phyloP scores from a whole-genome alignment of 1,140 invertebrate species.

The Panulirus ornatus region DNA sequence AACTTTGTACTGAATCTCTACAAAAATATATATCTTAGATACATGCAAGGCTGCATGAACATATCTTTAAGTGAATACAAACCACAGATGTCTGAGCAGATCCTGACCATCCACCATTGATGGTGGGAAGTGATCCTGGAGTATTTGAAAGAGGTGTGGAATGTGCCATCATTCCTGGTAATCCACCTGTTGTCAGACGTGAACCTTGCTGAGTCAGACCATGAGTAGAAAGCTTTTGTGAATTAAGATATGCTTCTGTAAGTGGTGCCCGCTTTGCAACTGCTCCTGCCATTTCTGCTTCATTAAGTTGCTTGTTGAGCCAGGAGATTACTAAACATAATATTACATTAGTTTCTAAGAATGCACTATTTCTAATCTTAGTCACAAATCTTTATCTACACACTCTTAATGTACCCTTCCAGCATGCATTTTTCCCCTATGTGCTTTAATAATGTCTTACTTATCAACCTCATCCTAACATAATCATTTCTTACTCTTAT shows the following conservation, averaged over 20 bases:
- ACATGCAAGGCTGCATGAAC: neutral
- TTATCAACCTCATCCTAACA: too few relatives aligned
- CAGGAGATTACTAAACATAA: slow-evolving; percentile 43
- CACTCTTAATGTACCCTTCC: too few relatives aligned
- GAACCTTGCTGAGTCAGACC: neutral
- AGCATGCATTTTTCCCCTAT: too few relatives aligned
- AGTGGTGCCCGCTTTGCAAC: slow-evolving; percentile 44
- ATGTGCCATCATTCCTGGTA: slow-evolving; percentile 20
- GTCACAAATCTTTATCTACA: too few relatives aligned
- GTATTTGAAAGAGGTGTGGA: slow-evolving; percentile 38
- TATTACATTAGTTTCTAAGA: too few relatives aligned
- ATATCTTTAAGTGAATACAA: neutral
- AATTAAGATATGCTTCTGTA: slow-evolving; percentile 39
- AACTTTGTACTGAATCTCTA: neutral
- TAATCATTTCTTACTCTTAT: too few relatives aligned
- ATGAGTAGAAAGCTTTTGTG: neutral
- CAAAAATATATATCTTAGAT: too few relatives aligned
- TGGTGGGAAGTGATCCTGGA: neutral
- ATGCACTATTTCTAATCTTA: too few relatives aligned
- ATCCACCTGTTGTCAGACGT: neutral
- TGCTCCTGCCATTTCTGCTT: slow-evolving; percentile 33
- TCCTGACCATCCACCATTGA: slow-evolving; percentile 28
- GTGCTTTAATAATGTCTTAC: too few relatives aligned
- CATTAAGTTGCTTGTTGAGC: slow-evolving; percentile 60
- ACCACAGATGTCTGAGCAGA: neutral